Evolutionary conservation across 2,888 invertebrate genomes (phyloP).

Genomic region (Melitaea athalia): DNA sequence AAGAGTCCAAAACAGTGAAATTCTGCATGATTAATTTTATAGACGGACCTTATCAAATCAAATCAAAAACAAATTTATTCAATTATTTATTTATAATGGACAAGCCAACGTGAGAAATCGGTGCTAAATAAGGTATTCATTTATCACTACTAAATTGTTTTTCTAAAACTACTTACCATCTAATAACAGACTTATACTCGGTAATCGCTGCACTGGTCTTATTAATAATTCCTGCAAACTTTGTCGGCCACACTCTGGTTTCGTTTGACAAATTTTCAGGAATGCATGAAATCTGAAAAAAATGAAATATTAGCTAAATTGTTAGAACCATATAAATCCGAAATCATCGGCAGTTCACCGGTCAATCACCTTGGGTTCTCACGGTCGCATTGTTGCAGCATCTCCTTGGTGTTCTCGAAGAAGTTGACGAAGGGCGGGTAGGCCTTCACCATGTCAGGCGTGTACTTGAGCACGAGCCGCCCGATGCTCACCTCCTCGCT

Average conservation of each 20-base stretch:
- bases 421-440: conserved; percentile 99
- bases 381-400: conserved; percentile 94
- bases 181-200: conserved; percentile 96
- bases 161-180: conserved; percentile 85
- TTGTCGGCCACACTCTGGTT: conserved; percentile 97
- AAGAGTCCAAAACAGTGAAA: no score
- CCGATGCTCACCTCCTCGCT: conserved; percentile 94
- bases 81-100: no score
- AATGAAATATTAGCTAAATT: conserved; percentile 8
- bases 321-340: neutral
- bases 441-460: conserved; percentile 93
- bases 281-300: conserved; percentile 94
- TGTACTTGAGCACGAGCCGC: conserved; percentile 92
- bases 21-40: no score
- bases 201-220: conserved; percentile 98
- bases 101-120: no score
- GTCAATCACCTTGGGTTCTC: conserved; percentile 88
- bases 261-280: conserved; percentile 96
- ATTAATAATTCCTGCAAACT: conserved; percentile 97
- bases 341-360: conserved; percentile 4
- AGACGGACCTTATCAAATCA: no score
- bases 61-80: no score
- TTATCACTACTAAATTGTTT: neutral
- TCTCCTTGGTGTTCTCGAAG: conserved; percentile 98
- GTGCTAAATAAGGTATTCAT: no score